A percentile compares a stretch with the other conserved stretches of the same genome.
These are phyloP conservation scores for Cygnus buccinator DNA, from an alignment of 2,113 vertebrate genomes.

Conservation along the genomic window DNA sequence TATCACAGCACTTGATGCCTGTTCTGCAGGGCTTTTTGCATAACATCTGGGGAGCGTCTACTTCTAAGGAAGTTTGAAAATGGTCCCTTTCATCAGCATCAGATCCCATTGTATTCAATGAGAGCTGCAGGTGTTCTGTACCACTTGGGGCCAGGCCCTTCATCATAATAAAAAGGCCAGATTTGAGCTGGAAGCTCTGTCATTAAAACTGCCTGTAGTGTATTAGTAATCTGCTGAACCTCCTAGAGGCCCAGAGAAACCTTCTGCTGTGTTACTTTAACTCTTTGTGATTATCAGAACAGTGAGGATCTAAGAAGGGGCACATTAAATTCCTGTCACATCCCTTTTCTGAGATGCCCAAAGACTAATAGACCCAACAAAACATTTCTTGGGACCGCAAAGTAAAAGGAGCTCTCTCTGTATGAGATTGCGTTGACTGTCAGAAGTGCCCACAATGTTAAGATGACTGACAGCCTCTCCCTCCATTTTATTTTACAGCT, in stretches of 20 bases:
- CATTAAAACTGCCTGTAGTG: constrained; percentile 65
- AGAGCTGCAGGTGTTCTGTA: constrained; percentile 72
- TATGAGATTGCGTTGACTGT: background rate
- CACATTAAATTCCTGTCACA: constrained; percentile 49
- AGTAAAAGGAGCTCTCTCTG: constrained; percentile 26
- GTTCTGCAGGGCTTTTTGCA: constrained; percentile 68
- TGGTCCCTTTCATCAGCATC: constrained; percentile 71
- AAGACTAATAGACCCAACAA: constrained; percentile 52
- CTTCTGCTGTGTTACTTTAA: constrained; percentile 58
- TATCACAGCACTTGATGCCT: constrained; percentile 64
- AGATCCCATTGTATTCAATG: constrained; percentile 74
- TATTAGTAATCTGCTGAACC: constrained; percentile 61
- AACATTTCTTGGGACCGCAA: constrained; percentile 46
- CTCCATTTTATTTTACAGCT: constrained; percentile 39
- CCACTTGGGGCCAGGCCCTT: constrained; percentile 68
- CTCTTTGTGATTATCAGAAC: constrained; percentile 49
- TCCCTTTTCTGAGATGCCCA: constrained; percentile 23
- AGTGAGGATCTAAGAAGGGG: constrained; percentile 34
- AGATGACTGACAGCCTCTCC: constrained; percentile 42
- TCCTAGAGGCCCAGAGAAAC: constrained; percentile 59
- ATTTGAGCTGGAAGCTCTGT: constrained; percentile 68
- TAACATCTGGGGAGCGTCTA: constrained; percentile 69
- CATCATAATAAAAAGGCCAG: constrained; percentile 68
- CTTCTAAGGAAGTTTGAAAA: constrained; percentile 72
- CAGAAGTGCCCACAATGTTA: constrained; percentile 29